Conservation (phyloP, 2,888 invertebrate genomes). For the Doris montereyensis region DNA sequence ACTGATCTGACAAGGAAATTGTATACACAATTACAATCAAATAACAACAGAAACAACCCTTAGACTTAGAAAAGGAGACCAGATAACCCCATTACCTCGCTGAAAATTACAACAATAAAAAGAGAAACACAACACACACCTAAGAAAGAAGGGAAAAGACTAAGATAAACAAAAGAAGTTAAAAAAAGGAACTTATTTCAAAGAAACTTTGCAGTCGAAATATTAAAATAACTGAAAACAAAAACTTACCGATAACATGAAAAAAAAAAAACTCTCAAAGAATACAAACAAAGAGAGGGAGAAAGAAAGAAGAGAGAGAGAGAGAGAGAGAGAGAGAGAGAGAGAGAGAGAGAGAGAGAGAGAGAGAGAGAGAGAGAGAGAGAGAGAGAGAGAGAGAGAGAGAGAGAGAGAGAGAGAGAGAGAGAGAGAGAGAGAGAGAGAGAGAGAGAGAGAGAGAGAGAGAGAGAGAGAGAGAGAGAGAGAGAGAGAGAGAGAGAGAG, state of each 20-base stretch:
- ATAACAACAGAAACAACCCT: too few species aligned
- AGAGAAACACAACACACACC: not conserved
- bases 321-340: not conserved
- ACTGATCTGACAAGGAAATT: too few species aligned
- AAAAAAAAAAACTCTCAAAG: too few species aligned
- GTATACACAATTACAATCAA: too few species aligned
- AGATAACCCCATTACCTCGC: too few species aligned
- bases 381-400: not conserved
- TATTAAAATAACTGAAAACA: too few species aligned
- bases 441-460: not conserved
- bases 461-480: not conserved
- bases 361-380: not conserved
- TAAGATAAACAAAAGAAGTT: not conserved
- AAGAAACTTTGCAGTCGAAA: too few species aligned
- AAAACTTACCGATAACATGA: too few species aligned
- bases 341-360: not conserved
- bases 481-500: not conserved
- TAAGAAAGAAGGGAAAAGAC: not conserved
- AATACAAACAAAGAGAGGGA: not conserved
- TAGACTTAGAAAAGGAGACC: too few species aligned
- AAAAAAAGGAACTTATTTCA: not conserved
- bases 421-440: not conserved
- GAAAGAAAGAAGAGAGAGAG: not conserved
- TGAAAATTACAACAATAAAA: too few species aligned
- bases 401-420: not conserved